Base-by-base conservation (phyloP, 2,888 invertebrate species). In the Drosophila maculinotata region DNA sequence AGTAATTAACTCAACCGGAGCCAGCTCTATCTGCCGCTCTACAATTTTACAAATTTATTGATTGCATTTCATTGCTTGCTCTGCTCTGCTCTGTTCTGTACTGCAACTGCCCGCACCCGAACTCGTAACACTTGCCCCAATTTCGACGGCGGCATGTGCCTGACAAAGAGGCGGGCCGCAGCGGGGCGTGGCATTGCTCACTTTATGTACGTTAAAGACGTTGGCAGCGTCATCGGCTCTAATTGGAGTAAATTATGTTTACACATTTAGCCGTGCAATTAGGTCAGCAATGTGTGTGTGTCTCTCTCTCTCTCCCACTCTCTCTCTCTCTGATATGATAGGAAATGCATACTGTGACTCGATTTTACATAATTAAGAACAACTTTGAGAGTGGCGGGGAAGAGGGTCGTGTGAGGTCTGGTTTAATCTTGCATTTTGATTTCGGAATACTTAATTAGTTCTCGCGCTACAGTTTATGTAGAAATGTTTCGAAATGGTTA, bases 171-270 rank as follows among this genome's bases (percentile, higher is more conserved):
- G 58, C 58, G 59, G 30, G 35, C 5, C 25, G 57, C 42, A 63
- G 70, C 57, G 82, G 58, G 74, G 80, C 63, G 59, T 59, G 45
- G 58, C 59, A 47, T 2, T 38, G 44, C 53, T 7, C 53, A 58
- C 52, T 73, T 69, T 3, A 56, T 28, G 28, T 14, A 44, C 15
- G 7, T 28, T 25, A 31, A 64, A 66, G 57, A 49, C 67, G 67
- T 42, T 39, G 74, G 44, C 58, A 58, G 30, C 53, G 52, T 57
- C 74, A 74, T 42, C 39, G 75, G 49, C 69, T 76, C 69, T 85
- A 85, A 85, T 82, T 85, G 79, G 69, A 85, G 72, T 85, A 76
- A 85, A 82, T 82, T 72, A 79, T 82, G 83, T 82, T 85, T 82
- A 82, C 85, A 82, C 85, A 85, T 82, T 82, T 72, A 79, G 66